A percentile compares a stretch with the other conserved stretches of the same genome.
Evolutionary conservation across 2,797 vertebrate genomes (phyloP).

Genomic region (Alectoris magna): DNA sequence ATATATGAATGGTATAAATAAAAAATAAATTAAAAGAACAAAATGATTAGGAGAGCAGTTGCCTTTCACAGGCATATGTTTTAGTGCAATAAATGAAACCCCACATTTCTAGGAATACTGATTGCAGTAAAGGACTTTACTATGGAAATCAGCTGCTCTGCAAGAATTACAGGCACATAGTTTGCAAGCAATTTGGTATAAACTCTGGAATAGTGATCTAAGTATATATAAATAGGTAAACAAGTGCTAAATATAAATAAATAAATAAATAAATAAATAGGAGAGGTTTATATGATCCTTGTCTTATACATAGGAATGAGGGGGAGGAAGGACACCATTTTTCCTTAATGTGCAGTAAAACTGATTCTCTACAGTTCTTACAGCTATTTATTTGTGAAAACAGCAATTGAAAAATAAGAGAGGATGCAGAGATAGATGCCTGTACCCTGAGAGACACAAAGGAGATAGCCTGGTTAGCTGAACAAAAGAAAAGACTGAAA

Average conservation of each 20-base stretch:
- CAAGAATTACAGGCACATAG: neutral
- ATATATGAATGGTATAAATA: neutral
- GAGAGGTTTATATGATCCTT: neutral
- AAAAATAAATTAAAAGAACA: neutral
- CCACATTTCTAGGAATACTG: neutral
- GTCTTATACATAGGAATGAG: neutral
- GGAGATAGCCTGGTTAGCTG: neutral
- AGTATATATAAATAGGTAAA: too few species aligned
- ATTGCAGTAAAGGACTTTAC: neutral
- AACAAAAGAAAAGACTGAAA: neutral
- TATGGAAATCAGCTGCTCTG: neutral
- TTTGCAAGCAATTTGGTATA: neutral
- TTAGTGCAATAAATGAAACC: neutral
- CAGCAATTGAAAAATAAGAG: neutral
- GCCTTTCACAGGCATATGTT: neutral
- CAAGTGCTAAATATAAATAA: too few species aligned
- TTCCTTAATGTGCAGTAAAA: neutral
- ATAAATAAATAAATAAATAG: too few species aligned
- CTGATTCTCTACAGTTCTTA: neutral
- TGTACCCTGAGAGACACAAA: neutral
- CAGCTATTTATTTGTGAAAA: slow-evolving; percentile 22
- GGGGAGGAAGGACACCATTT: neutral
- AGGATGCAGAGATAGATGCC: neutral
- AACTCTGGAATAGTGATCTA: neutral
- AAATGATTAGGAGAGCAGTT: neutral